A percentile compares a stretch with the other conserved stretches of the same genome.
phyloP scores from a whole-genome alignment of 92 coral and sea anemone genomes.

The Umimayanthus kanabou region DNA sequence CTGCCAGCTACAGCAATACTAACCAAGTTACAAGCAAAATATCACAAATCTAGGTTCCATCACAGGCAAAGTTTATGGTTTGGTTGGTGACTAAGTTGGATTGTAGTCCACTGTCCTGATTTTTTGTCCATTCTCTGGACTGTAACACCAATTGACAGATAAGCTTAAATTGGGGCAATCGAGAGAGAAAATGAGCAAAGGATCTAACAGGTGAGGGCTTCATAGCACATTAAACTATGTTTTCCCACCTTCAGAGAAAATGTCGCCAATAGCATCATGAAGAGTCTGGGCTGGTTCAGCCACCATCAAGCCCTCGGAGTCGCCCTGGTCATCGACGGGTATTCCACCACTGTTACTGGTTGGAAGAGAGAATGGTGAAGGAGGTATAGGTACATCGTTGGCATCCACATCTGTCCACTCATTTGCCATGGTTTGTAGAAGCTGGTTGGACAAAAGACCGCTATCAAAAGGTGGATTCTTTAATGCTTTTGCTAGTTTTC shows the following conservation, averaged over 20 bases:
- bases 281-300: constrained; percentile 95
- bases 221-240: too few relatives aligned
- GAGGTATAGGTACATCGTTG: constrained; percentile 75
- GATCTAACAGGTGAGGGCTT: too few relatives aligned
- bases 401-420: constrained; percentile 64
- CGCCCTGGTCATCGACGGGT: constrained; percentile 57
- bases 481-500: constrained; percentile 78
- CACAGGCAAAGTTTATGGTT: not conserved
- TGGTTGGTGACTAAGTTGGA: not conserved
- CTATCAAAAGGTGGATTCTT: constrained; percentile 52
- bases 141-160: too few relatives aligned
- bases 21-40: too few relatives aligned
- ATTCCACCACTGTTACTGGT: constrained; percentile 53
- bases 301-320: constrained; percentile 82
- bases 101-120: not conserved
- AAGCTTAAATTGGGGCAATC: too few relatives aligned
- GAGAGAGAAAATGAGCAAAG: too few relatives aligned
- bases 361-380: constrained; percentile 77
- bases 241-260: constrained; percentile 76
- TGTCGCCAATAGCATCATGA: constrained; percentile 88
- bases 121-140: not conserved
- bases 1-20: too few relatives aligned
- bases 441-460: constrained; percentile 48
- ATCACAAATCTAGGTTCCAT: not conserved
- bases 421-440: constrained; percentile 40